phyloP scores from a whole-genome alignment of 2,113 vertebrate genomes.

The Amazona vittata region DNA sequence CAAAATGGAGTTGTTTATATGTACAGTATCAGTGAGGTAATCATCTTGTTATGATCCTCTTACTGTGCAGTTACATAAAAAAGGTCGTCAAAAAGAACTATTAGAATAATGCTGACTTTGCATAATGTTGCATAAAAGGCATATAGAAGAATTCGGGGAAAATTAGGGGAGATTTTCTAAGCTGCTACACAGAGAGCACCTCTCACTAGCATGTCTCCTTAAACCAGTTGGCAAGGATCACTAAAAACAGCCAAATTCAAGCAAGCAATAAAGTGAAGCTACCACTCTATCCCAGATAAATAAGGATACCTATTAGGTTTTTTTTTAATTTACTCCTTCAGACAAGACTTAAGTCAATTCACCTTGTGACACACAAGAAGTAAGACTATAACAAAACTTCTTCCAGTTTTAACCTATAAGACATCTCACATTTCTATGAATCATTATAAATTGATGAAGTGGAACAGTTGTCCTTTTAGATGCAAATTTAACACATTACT shows the following conservation, averaged over 20 bases:
- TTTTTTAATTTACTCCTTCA: not conserved
- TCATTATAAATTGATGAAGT: not conserved
- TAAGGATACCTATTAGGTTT: not conserved
- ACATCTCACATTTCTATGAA: not conserved
- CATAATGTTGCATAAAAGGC: no score
- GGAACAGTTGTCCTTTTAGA: not conserved
- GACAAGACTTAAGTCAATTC: not conserved
- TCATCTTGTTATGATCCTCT: not conserved
- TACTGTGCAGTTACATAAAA: not conserved
- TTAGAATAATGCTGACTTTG: not conserved
- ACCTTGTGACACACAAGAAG: not conserved
- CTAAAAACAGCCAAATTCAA: not conserved
- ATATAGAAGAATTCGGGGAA: not conserved
- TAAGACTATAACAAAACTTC: not conserved
- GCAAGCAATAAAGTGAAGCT: not conserved
- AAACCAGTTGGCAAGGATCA: not conserved
- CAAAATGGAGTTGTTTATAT: not conserved
- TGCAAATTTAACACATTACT: not conserved
- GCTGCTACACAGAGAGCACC: not conserved
- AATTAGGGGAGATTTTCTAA: not conserved
- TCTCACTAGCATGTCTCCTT: not conserved
- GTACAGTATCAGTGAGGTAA: not conserved
- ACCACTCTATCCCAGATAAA: not conserved
- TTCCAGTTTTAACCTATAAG: not conserved
- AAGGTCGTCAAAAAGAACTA: not conserved